Evolutionary conservation across 2,888 invertebrate species (phyloP).

Genomic region (Synanthedon vespiformis): DNA sequence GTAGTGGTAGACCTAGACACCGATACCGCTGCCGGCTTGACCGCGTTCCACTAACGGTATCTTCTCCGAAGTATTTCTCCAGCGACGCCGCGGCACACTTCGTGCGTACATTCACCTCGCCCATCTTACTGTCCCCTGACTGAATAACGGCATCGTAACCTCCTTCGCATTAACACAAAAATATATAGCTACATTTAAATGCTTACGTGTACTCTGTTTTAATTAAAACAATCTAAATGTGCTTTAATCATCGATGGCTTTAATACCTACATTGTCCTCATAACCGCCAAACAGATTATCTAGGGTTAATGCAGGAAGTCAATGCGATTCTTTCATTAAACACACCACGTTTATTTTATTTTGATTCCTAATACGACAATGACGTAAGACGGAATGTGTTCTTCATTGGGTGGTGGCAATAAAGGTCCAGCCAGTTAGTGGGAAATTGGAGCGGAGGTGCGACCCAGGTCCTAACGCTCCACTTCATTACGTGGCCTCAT

Average conservation of each 20-base stretch:
- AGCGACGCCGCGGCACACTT: slow-evolving; percentile 60
- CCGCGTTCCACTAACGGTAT: slow-evolving; percentile 69
- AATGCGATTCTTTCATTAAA: slow-evolving; percentile 4
- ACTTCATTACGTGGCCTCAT: slow-evolving; percentile 51
- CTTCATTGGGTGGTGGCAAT: slow-evolving; percentile 22
- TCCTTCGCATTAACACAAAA: slow-evolving; percentile 1
- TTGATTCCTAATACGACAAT: too few species aligned
- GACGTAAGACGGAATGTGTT: too few species aligned
- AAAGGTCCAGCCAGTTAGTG: slow-evolving; percentile 51
- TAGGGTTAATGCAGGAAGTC: too few species aligned
- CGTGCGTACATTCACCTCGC: slow-evolving; percentile 66
- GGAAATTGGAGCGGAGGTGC: slow-evolving; percentile 46
- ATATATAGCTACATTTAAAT: not conserved
- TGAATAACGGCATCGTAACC: slow-evolving; percentile 13
- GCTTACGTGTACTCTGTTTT: too few species aligned
- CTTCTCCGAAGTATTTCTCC: slow-evolving; percentile 64
- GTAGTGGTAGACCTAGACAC: slow-evolving; percentile 31
- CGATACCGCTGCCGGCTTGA: slow-evolving; percentile 55
- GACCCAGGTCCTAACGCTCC: slow-evolving; percentile 45
- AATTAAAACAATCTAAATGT: too few species aligned
- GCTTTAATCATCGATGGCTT: too few species aligned
- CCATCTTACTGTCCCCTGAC: slow-evolving; percentile 45
- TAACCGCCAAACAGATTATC: too few species aligned
- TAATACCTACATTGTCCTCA: too few species aligned
- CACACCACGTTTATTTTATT: too few species aligned